These are phyloP conservation scores for Trypoxylus dichotomus DNA, from an alignment of 1,140 invertebrate genomes.

Conservation along the genomic window DNA sequence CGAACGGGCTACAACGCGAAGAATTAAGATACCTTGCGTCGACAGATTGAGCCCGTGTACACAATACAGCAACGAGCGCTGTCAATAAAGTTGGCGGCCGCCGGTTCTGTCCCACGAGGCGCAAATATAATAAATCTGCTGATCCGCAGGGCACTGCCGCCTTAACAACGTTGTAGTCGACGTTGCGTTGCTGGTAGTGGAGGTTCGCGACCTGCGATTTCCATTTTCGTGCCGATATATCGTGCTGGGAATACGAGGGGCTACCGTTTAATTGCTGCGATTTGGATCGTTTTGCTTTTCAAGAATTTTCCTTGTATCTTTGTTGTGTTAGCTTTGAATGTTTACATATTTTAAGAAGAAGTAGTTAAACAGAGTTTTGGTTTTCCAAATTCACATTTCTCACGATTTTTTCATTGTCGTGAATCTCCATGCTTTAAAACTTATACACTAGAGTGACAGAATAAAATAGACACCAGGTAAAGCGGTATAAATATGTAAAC, in stretches of 20 bases:
- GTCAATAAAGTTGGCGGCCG: constrained; percentile 28
- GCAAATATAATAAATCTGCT: constrained; percentile 36
- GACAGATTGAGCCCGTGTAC: not conserved
- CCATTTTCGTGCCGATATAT: not conserved
- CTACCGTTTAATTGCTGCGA: too few species aligned
- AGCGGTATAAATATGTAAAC: too few species aligned
- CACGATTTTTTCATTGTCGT: too few species aligned
- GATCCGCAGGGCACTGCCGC: constrained; percentile 26
- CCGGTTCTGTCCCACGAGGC: constrained; percentile 7
- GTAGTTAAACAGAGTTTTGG: too few species aligned
- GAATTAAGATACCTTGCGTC: constrained; percentile 26
- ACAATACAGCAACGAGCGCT: constrained; percentile 8
- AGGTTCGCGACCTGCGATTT: constrained; percentile 28
- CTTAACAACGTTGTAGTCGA: constrained; percentile 28
- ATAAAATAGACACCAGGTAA: too few species aligned
- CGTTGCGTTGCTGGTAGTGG: not conserved
- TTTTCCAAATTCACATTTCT: too few species aligned
- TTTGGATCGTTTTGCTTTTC: too few species aligned
- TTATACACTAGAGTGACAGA: too few species aligned
- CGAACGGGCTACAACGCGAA: not conserved
- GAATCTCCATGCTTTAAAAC: too few species aligned
- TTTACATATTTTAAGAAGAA: too few species aligned
- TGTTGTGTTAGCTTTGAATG: too few species aligned
- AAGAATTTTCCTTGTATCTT: too few species aligned
- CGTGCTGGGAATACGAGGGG: not conserved